Evolutionary conservation across 2,888 invertebrate species (phyloP), one percentile per base, ranked within the genome.

Genomic region (Standfussiana lucernea): DNA sequence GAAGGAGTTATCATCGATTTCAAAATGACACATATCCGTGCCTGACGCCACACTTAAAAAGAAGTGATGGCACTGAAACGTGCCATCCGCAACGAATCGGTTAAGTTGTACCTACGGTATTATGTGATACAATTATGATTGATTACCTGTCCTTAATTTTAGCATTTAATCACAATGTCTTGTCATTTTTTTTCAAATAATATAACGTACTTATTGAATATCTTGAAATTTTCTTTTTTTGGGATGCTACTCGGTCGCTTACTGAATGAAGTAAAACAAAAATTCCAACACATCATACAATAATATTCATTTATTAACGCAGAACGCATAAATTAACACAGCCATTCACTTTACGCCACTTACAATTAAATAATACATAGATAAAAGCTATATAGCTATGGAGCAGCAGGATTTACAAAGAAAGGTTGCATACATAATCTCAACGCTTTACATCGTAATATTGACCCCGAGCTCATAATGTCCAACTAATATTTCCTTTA

Each of bases 261-360:
- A n/a, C 0, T 37, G 24, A 21, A 61, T 35, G 5, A 56, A 66
- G 10, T 56, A 64, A 62, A 82, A 68, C 37, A 65, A 82, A 66
- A 28, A 65, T 32, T 40, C 5, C 8, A 70, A 37, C 37, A 40
- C 32, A 84, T 62, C 68, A 71, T 37, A 64, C 50, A 59, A 45
- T 72, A 47, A 75, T 47, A 69, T 85, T 77, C 50, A 1, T 82
- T 83, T 83, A 68, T 64, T 72, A 72, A 65, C 45, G 56, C 65
- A 73, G 59, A 50, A 59, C 50, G 11, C 62, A 82, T 83, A 86
- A 82, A 83, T 83, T 69, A 83, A 72, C 77, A 83, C 86, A 83
- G 74, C 62, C 83, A 71, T 82, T 77, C 72, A 81, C 37, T 53
- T 80, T 32, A 69, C 71, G 21, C 50, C 64, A 65, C 28, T 77